These are phyloP conservation scores for Petrolisthes cinctipes DNA, from an alignment of 2,888 invertebrate species.

Conservation along the genomic window DNA sequence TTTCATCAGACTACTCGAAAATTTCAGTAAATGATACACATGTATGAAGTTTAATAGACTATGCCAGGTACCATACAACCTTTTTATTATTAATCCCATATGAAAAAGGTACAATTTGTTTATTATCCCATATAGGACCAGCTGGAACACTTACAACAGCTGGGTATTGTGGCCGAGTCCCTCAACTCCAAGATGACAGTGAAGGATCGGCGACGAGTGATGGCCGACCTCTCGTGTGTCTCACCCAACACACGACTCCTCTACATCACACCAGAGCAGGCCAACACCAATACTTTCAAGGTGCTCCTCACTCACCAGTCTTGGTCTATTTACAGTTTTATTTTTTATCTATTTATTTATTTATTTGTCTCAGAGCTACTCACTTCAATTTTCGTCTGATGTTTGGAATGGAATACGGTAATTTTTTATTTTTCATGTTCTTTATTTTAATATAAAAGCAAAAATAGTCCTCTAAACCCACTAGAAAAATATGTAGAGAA, in stretches of 20 bases:
- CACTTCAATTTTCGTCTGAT: neutral
- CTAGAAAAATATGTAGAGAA: too few relatives aligned
- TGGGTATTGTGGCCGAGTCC: constrained; percentile 86
- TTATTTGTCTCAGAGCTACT: too few relatives aligned
- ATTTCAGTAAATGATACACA: too few relatives aligned
- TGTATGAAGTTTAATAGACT: too few relatives aligned
- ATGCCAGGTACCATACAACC: too few relatives aligned
- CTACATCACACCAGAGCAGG: constrained; percentile 97
- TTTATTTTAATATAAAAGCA: too few relatives aligned
- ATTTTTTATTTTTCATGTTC: too few relatives aligned
- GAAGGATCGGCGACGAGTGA: constrained; percentile 82
- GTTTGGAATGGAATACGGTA: neutral
- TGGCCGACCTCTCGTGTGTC: constrained; percentile 81
- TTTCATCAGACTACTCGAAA: too few relatives aligned
- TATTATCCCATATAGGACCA: constrained; percentile 78
- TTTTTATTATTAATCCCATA: neutral
- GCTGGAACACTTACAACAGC: constrained; percentile 83
- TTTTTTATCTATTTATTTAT: too few relatives aligned
- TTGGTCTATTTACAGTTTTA: neutral
- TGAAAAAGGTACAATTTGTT: too few relatives aligned
- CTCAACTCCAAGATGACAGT: constrained; percentile 91
- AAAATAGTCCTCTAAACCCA: too few relatives aligned
- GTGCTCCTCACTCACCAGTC: constrained; percentile 66
- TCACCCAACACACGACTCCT: constrained; percentile 85
- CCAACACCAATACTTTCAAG: constrained; percentile 81